Conservation (phyloP, 2,888 invertebrate species). For the Acrobasis suavella region DNA sequence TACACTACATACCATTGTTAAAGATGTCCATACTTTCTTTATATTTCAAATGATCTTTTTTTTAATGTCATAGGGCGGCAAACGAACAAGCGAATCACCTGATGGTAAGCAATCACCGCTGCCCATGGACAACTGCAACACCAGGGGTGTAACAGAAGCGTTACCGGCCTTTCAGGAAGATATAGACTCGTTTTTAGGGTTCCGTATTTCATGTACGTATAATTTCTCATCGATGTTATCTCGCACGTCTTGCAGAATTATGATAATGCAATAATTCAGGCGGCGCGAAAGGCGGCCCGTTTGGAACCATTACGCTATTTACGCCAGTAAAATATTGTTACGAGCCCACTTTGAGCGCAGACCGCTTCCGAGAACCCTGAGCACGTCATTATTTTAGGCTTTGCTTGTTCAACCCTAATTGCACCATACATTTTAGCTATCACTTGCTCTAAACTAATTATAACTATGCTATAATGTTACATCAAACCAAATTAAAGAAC, state of each 20-base stretch:
- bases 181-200: no score
- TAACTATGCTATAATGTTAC: neutral
- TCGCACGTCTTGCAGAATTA: neutral
- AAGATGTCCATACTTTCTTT: no score
- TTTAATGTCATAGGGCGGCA: no score
- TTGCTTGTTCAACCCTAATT: constrained; percentile 3
- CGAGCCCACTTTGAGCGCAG: constrained; percentile 2
- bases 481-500: no score
- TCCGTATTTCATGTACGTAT: no score
- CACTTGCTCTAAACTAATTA: neutral
- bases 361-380: neutral
- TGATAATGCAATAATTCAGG: neutral
- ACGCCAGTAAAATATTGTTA: constrained; percentile 9
- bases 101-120: no score
- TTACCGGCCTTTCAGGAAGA: no score
- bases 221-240: neutral
- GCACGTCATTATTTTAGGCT: constrained; percentile 4
- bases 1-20: no score
- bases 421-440: neutral
- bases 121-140: no score
- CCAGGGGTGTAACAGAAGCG: no score
- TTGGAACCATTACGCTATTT: neutral
- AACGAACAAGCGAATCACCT: no score
- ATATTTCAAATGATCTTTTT: no score
- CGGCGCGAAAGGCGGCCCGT: neutral